These are phyloP conservation scores for Zapornia atra DNA, from an alignment of 2,113 vertebrate species.

Conservation along the genomic window DNA sequence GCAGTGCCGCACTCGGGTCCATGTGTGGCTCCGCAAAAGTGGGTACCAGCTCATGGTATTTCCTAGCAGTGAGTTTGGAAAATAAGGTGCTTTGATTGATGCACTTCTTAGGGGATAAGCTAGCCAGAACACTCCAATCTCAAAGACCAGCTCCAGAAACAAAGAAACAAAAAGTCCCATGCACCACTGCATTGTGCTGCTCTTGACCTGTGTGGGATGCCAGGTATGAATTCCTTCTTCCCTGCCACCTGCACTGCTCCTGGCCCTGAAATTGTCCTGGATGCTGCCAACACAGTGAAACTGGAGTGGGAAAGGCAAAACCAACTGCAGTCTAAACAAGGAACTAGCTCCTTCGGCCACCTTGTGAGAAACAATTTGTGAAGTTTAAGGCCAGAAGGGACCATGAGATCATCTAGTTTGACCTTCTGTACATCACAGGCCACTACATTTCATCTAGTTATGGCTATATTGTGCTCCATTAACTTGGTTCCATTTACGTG, in stretches of 20 bases:
- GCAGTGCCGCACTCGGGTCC: fast-evolving
- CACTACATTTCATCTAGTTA: not conserved
- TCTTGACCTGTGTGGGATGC: not conserved
- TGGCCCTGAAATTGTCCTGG: not conserved
- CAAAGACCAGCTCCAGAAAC: not conserved
- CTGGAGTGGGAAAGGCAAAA: not conserved
- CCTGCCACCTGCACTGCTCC: not conserved
- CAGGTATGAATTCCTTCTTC: not conserved
- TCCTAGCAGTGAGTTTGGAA: not conserved
- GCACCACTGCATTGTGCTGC: not conserved
- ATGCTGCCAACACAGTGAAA: not conserved
- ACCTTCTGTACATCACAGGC: not conserved
- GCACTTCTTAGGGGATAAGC: not conserved
- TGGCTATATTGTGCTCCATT: not conserved
- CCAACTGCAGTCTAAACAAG: not conserved
- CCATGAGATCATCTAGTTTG: not conserved
- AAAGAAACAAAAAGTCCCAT: not conserved
- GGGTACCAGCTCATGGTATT: not conserved
- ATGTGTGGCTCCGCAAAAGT: not conserved
- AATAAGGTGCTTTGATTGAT: not conserved
- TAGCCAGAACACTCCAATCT: not conserved
- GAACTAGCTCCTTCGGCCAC: not conserved
- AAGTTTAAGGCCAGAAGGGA: not conserved
- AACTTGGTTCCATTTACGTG: not conserved
- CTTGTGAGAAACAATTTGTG: not conserved